Evolutionary conservation across 2,797 vertebrate genomes (phyloP), one percentile per base, ranked within the genome.

Genomic region (Phataginus tricuspis): DNA sequence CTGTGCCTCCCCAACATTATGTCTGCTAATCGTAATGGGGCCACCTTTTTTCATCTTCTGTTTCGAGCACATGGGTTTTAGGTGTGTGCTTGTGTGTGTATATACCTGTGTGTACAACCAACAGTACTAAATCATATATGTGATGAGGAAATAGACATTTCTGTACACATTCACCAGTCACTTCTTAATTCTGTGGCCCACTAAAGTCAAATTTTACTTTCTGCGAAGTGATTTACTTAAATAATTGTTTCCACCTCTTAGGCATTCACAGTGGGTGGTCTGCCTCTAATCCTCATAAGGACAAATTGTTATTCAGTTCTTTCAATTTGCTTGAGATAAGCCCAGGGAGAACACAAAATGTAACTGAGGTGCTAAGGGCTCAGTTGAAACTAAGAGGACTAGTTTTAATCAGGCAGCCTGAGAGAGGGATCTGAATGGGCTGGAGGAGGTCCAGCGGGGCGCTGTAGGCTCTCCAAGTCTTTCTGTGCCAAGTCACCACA

Each of bases 401-500:
- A 6, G 23, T 68, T 23, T 59, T 64, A 53, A 13, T 75, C 63
- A 49, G 63, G 83, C 37, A 8, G 34, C 74, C 29, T 5, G 66
- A 77, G 34, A 82, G 68, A 75, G 29, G 19, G 8, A 19, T 37
- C 57, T 31, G 2, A 14, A 7, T 34, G 27, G 88, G 51, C 53
- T 61, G 29, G 42, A 6, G 29, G 69, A 42, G 63, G 53, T 13
- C 49, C 37, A 7, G 0, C 4, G 11, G 61, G 64, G n/a, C 31
- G 72, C 77, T 29, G 83, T 68, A 42, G 72, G 64, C 83, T 0
- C 0, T 57, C 85, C 86, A 84, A 51, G 37, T 82, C 57, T 69
- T 86, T 61, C 61, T 31, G 16, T 79, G 89, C 91, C 95, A 94
- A 85, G 57, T 85, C 72, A 74, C 90, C 90, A 23, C 61, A 89